These are phyloP conservation scores for Spongilla lacustris DNA, from an alignment of 37 sponge, comb jelly and placozoan genomes.

Conservation along the genomic window DNA sequence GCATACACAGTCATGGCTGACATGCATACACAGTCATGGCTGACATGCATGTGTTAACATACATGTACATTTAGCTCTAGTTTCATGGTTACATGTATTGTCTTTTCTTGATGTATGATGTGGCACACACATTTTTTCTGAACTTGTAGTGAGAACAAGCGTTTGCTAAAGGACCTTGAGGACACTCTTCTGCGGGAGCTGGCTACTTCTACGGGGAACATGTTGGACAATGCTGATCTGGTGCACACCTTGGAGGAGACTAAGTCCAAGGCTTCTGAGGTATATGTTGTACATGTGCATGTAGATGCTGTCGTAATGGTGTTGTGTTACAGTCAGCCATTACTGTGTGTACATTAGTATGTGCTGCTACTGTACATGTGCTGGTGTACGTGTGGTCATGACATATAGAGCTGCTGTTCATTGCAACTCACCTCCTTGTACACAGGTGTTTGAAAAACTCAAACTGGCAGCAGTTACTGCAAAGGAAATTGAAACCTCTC, in stretches of 20 bases:
- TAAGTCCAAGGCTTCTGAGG: constrained; percentile 97
- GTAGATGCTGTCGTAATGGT: neutral
- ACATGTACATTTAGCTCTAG: no score
- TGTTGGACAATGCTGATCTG: constrained; percentile 98
- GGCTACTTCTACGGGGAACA: constrained; percentile 97
- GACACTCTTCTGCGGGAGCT: constrained; percentile 97
- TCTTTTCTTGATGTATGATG: no score
- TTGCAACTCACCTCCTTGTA: neutral
- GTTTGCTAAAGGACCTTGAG: constrained; percentile 95
- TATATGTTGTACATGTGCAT: neutral
- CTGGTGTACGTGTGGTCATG: neutral
- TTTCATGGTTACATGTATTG: no score
- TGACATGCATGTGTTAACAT: no score
- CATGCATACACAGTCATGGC: no score
- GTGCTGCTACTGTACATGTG: neutral
- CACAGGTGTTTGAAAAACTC: constrained; percentile 89
- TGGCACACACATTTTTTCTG: neutral
- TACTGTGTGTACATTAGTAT: neutral
- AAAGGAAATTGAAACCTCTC: constrained; percentile 86
- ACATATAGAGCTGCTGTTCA: neutral
- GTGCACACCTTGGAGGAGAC: constrained; percentile 97
- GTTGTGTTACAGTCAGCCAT: no score
- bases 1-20: no score
- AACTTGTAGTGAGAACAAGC: constrained; percentile 87
- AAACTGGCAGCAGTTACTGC: constrained; percentile 84